phyloP scores from a whole-genome alignment of 2,888 invertebrate genomes.

The Lutraria lutraria region DNA sequence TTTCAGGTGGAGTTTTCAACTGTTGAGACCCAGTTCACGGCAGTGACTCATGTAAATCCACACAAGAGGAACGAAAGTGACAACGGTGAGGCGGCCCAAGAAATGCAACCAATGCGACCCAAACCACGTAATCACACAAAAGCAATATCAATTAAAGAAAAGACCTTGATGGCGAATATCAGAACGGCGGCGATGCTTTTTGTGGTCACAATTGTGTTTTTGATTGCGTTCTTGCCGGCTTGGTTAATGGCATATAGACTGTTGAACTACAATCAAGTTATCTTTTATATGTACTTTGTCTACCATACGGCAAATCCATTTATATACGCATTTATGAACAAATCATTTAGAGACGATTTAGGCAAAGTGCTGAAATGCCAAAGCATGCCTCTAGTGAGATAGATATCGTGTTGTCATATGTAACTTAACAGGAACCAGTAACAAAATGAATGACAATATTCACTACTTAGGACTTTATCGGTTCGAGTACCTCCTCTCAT shows the following conservation, averaged over 20 bases:
- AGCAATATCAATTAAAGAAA: conserved; percentile 65
- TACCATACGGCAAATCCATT: conserved; percentile 85
- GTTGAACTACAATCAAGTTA: conserved; percentile 75
- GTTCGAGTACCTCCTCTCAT: too few species aligned
- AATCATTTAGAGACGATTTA: conserved; percentile 84
- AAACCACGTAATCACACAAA: conserved; percentile 18
- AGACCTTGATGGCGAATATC: conserved; percentile 80
- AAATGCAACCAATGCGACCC: conserved; percentile 52
- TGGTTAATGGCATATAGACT: conserved; percentile 81
- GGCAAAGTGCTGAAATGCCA: conserved; percentile 67
- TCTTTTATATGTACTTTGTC: conserved; percentile 85
- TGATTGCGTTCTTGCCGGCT: conserved; percentile 85
- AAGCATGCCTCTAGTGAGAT: conserved; percentile 60
- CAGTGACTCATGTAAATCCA: conserved; percentile 66
- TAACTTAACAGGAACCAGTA: too few species aligned
- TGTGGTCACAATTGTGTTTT: conserved; percentile 85
- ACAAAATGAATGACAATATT: too few species aligned
- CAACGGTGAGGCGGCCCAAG: conserved; percentile 23
- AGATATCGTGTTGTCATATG: background rate
- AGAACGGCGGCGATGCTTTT: conserved; percentile 86
- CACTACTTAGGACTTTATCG: too few species aligned
- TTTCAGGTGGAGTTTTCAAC: conserved; percentile 67
- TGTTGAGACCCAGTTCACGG: conserved; percentile 64
- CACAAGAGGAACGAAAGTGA: conserved; percentile 48
- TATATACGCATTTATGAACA: conserved; percentile 86